Evolutionary conservation across 2,797 vertebrate genomes (phyloP), one percentile per base, ranked within the genome.

Genomic region (Sphenopsis melanotis): DNA sequence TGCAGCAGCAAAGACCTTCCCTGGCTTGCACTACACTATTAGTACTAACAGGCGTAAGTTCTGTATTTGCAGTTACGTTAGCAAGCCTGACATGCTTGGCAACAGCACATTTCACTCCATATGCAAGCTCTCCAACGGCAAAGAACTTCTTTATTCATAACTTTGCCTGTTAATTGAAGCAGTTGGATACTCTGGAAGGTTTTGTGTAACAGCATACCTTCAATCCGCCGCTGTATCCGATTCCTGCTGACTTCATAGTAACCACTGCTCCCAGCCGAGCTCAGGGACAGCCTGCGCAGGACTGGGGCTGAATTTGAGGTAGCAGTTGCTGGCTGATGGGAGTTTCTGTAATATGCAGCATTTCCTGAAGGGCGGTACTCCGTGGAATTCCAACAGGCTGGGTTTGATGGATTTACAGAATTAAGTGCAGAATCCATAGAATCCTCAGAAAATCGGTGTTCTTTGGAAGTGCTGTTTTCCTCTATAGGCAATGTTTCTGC

Each of bases 391-490:
- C 97, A 97, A 70, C 84, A 90, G 7, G 92, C 89, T 13, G 98
- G 98, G 56, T 97, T 98, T 39, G 98, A 97, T 10, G 98, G 98
- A 60, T 97, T 98, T 96, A 98, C 98, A 95, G 98, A 98, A 97
- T 98, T 98, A 92, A 98, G 98, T 91, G 98, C 98, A 3, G 98
- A 98, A 96, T 98, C 98, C 98, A 99, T 98, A 87, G 97, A 97
- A 85, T 98, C 97, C 78, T 98, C 98, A 44, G 98, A 78, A 96
- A 98, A 98, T 50, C 98, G 97, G 90, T 98, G 98, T 91, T 99
- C 98, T 98, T 98, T 99, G 89, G 98, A 94, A 64, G 97, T 98
- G 82, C 97, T 96, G 41, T 98, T 98, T 97, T 98, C 98, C 87
- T 99, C 98, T 50, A 98, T 90, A 50, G 98, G 98, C 87, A 99